Evolutionary conservation across 2,113 vertebrate genomes (phyloP).

Genomic region (Eolophus roseicapilla): DNA sequence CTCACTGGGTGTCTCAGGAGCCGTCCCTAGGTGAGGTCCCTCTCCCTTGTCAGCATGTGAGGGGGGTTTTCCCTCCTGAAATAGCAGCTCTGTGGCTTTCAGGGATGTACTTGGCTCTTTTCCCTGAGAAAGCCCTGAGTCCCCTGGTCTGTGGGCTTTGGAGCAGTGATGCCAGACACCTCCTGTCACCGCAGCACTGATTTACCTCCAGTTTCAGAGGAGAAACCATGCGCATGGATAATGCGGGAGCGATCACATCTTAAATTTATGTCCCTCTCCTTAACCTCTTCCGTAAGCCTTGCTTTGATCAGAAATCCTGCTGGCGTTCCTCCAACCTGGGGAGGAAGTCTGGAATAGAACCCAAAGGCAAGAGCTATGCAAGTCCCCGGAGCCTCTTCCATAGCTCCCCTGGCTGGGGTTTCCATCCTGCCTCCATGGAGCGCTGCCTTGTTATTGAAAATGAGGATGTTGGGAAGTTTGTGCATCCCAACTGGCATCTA

Average conservation of each 20-base stretch:
- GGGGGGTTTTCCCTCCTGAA: background rate
- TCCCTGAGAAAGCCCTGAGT: background rate
- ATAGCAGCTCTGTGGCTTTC: background rate
- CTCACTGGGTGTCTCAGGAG: background rate
- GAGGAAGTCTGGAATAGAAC: background rate
- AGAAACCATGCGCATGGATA: background rate
- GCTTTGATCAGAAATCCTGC: background rate
- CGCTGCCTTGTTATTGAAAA: background rate
- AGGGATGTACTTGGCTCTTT: background rate
- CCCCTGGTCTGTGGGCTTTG: background rate
- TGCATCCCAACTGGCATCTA: fast-evolving
- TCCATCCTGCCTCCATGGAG: background rate
- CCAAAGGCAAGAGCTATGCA: background rate
- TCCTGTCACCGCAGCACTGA: background rate
- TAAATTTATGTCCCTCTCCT: background rate
- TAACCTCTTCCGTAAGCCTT: background rate
- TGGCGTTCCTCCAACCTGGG: background rate
- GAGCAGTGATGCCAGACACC: background rate
- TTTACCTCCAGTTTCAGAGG: background rate
- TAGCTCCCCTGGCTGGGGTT: background rate
- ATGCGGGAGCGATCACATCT: background rate
- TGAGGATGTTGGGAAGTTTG: background rate
- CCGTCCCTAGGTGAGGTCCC: background rate
- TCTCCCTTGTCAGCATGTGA: background rate
- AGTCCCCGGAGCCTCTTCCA: fast-evolving